phyloP scores from a whole-genome alignment of 2,888 invertebrate genomes.

The Amblyjoppa proteus region DNA sequence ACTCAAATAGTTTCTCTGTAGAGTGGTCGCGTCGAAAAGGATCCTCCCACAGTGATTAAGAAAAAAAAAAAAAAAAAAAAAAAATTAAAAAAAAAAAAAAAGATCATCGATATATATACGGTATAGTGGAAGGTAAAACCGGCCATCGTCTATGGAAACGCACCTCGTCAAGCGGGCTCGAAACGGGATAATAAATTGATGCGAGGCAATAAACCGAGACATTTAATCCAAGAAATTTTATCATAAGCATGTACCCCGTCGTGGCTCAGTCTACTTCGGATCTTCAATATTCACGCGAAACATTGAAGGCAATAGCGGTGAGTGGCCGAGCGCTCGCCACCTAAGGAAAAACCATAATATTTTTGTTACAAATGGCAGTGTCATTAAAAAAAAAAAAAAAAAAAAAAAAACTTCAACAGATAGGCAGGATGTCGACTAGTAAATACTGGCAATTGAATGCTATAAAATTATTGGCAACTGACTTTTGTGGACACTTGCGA shows the following conservation, averaged over 20 bases:
- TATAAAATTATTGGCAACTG: not conserved
- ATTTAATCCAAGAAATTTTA: constrained; percentile 61
- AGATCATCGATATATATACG: constrained; percentile 65
- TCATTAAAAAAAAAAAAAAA: no score
- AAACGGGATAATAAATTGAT: constrained; percentile 69
- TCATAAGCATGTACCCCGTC: constrained; percentile 15
- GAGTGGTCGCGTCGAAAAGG: constrained; percentile 30
- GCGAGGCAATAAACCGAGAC: constrained; percentile 66
- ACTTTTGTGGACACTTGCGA: not conserved
- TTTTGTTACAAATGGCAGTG: not conserved
- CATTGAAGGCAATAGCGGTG: not conserved
- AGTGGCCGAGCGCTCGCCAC: not conserved
- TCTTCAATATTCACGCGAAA: constrained; percentile 4
- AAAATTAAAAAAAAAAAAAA: no score
- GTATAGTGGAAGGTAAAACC: constrained; percentile 54
- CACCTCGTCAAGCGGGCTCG: constrained; percentile 62
- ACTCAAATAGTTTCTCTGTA: constrained; percentile 36
- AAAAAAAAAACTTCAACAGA: not conserved
- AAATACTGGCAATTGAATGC: not conserved
- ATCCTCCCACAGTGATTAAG: constrained; percentile 59
- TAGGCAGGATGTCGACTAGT: not conserved
- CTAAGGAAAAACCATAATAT: not conserved
- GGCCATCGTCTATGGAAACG: constrained; percentile 35
- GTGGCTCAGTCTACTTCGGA: constrained; percentile 19
- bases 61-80: constrained; percentile 52